phyloP scores from a whole-genome alignment of 2,888 invertebrate genomes.

The Petrolisthes manimaculis region DNA sequence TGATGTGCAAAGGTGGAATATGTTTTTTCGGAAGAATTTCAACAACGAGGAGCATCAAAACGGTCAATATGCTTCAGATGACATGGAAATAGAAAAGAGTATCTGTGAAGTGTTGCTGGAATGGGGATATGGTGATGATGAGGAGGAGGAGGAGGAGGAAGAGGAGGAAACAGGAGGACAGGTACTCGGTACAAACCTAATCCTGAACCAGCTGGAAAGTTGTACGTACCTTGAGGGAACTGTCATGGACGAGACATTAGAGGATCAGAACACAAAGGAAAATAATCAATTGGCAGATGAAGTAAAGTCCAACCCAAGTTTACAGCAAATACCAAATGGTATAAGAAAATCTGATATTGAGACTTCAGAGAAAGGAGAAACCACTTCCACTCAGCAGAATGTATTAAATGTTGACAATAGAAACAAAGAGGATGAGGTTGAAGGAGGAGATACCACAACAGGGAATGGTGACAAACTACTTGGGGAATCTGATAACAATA shows the following conservation, averaged over 20 bases:
- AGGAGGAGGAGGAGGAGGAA: not conserved
- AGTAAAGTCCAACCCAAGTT: no score
- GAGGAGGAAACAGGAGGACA: not conserved
- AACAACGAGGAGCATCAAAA: conserved; percentile 1
- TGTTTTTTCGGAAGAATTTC: conserved; percentile 25
- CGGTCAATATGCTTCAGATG: not conserved
- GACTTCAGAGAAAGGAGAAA: no score
- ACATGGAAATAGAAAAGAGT: conserved; percentile 18
- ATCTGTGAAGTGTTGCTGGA: conserved; percentile 35
- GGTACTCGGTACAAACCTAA: not conserved
- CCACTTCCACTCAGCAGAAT: not conserved
- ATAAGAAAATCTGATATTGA: no score
- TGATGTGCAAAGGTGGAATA: conserved; percentile 16
- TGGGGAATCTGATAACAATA: not conserved
- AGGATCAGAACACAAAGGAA: no score
- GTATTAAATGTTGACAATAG: not conserved
- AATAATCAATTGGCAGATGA: no score
- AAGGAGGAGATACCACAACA: not conserved
- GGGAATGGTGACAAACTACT: not conserved
- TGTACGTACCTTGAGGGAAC: no score
- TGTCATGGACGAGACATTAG: no score
- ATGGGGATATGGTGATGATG: conserved; percentile 35
- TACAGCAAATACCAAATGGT: no score
- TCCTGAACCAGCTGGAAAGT: not conserved
- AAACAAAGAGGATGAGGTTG: not conserved